Evolutionary conservation across 2,113 vertebrate species (phyloP).

Genomic region (Gnathonemus longibarbis): DNA sequence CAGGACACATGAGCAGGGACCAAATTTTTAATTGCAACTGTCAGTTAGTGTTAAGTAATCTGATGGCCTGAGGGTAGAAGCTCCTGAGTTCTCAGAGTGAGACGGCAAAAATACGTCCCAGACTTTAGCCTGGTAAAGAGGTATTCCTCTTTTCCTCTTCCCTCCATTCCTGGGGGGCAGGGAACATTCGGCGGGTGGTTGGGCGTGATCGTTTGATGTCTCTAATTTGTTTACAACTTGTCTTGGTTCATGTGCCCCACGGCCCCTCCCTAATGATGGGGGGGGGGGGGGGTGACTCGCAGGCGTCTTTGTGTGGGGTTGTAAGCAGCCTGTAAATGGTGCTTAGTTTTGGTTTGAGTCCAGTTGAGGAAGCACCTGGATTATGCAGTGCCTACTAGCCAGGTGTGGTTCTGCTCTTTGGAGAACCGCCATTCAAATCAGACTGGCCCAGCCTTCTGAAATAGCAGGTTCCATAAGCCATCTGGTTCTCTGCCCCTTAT

Average conservation of each 20-base stretch:
- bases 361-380: background rate
- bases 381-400: background rate
- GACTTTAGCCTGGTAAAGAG: background rate
- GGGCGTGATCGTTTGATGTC: slow-evolving; percentile 11
- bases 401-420: background rate
- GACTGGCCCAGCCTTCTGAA: background rate
- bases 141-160: background rate
- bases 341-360: slow-evolving; percentile 16
- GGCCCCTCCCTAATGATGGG: background rate
- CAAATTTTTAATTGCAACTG: background rate
- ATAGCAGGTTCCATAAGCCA: background rate
- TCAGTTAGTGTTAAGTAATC: background rate
- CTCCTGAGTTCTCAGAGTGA: background rate
- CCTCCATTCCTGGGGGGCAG: background rate
- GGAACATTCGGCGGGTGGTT: background rate
- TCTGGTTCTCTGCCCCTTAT: background rate
- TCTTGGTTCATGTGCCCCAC: background rate
- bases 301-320: background rate
- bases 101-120: background rate
- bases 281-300: background rate
- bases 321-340: slow-evolving; percentile 20
- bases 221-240: slow-evolving; percentile 19
- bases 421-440: background rate
- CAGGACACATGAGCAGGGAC: background rate
- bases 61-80: background rate